These are phyloP conservation scores for Perodicticus potto DNA, from an alignment of 2,797 vertebrate genomes.

Conservation along the genomic window DNA sequence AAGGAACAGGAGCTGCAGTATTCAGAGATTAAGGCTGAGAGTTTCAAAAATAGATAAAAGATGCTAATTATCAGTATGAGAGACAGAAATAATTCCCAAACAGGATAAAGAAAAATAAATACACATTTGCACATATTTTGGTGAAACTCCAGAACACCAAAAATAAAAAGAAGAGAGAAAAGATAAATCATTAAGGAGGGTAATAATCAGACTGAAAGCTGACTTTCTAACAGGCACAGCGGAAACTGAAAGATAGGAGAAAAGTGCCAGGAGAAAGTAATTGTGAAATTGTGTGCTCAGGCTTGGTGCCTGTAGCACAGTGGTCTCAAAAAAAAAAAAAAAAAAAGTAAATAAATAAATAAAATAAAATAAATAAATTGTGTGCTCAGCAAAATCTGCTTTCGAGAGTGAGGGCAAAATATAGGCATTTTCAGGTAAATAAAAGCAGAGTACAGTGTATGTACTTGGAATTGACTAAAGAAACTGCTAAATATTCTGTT, in stretches of 20 bases:
- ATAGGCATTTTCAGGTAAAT: constrained; percentile 54
- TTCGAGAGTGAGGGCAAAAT: constrained; percentile 2
- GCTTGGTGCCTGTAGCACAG: too few relatives aligned
- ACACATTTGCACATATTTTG: background rate
- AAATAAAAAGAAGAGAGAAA: constrained; percentile 5
- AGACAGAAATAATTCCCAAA: background rate
- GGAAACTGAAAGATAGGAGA: background rate
- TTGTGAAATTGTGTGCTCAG: background rate
- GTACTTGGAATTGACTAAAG: background rate
- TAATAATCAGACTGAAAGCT: background rate
- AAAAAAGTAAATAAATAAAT: too few relatives aligned
- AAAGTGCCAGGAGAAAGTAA: background rate
- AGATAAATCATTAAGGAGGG: background rate
- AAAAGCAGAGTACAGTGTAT: background rate
- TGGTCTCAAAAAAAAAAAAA: background rate
- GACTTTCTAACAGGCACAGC: background rate
- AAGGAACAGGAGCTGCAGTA: background rate
- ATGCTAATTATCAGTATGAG: background rate
- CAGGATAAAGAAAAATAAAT: background rate
- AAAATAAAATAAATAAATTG: background rate
- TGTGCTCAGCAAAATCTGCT: background rate
- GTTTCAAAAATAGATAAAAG: constrained; percentile 41
- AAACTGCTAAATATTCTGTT: background rate
- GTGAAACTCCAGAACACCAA: background rate
- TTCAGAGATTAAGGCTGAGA: background rate